These are phyloP conservation scores for Lutjanus argentimaculatus DNA, from an alignment of 2,797 vertebrate genomes.

Conservation along the genomic window DNA sequence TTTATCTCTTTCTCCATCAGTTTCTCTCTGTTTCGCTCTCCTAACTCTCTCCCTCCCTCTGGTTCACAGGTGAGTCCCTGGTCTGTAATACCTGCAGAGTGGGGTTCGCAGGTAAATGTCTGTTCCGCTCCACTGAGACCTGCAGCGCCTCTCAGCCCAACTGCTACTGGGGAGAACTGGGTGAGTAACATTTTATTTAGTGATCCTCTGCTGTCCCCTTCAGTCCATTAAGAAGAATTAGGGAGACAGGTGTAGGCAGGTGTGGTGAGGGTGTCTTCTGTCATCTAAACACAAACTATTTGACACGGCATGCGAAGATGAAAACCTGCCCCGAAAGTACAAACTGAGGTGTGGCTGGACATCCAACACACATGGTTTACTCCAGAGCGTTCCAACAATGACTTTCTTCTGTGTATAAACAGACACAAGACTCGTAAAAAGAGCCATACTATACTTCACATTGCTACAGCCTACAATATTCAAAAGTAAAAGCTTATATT, in stretches of 20 bases:
- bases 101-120: constrained; percentile 30
- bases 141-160: constrained; percentile 23
- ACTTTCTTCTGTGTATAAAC: neutral
- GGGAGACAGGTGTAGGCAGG: neutral
- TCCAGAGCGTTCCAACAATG: neutral
- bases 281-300: neutral
- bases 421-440: neutral
- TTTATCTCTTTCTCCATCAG: neutral
- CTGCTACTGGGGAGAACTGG: constrained; percentile 42
- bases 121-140: constrained; percentile 4
- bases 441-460: neutral
- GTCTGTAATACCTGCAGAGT: constrained; percentile 53
- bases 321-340: neutral
- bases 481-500: neutral
- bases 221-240: neutral
- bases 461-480: neutral
- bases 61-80: constrained; percentile 56
- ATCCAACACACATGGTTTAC: neutral
- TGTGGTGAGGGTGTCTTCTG: neutral
- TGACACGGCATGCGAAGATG: neutral
- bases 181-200: constrained; percentile 21
- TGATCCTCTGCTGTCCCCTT: neutral
- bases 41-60: neutral
- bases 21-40: neutral
- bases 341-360: neutral